Evolutionary conservation across 2,797 vertebrate genomes (phyloP).

Genomic region (Hoplostethus atlanticus): DNA sequence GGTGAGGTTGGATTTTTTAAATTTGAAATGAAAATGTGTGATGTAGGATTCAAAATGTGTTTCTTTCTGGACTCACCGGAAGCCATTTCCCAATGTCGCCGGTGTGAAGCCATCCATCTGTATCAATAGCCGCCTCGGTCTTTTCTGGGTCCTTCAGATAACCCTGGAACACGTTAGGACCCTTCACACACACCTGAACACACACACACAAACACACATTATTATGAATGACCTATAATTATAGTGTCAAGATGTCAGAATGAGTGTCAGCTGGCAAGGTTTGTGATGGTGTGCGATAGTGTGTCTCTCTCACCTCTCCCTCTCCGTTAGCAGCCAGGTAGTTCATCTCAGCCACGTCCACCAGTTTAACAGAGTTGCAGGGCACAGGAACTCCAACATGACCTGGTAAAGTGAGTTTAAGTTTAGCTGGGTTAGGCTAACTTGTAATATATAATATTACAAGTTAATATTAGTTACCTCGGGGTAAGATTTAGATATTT

Average conservation of each 20-base stretch:
- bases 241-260: background rate
- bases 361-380: slow-evolving; percentile 91
- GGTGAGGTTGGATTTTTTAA: too few relatives aligned
- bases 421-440: too few relatives aligned
- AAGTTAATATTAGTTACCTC: too few relatives aligned
- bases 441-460: too few relatives aligned
- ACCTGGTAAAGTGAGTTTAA: slow-evolving; percentile 75
- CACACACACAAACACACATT: background rate
- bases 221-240: background rate
- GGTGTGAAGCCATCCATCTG: slow-evolving; percentile 94
- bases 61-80: slow-evolving; percentile 83
- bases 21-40: too few relatives aligned
- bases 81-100: slow-evolving; percentile 97
- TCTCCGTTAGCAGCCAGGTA: slow-evolving; percentile 92
- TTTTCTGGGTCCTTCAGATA: slow-evolving; percentile 94
- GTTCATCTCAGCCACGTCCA: slow-evolving; percentile 96
- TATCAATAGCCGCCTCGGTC: slow-evolving; percentile 90
- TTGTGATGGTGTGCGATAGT: background rate
- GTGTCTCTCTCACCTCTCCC: slow-evolving; percentile 88
- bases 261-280: background rate
- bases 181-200: slow-evolving; percentile 93
- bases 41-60: background rate
- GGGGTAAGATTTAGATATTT: too few relatives aligned
- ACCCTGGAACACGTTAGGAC: slow-evolving; percentile 91
- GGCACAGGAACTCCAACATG: slow-evolving; percentile 95